Evolutionary conservation across 2,113 vertebrate genomes (phyloP), one percentile per base, ranked within the genome.

Genomic region (Sula dactylatra): DNA sequence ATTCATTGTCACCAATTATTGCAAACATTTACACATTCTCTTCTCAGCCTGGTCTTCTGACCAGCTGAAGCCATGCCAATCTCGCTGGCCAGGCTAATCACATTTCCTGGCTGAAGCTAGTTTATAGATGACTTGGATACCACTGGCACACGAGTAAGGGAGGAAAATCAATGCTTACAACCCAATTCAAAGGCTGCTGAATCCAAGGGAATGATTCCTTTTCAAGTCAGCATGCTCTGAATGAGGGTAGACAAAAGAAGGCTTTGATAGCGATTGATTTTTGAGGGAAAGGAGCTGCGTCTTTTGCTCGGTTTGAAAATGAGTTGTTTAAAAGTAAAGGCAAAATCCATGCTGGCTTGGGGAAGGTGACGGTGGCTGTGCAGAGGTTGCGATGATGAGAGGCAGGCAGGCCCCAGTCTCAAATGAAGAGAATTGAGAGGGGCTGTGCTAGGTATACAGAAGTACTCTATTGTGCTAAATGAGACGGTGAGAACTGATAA

Each of bases 371-470:
- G 21, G 88, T 50, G 92, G 70, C 92, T 40, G 82, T 40, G 76
- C 73, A 65, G 50, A 25, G 74, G 78, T 22, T 31, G 73, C 3
- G 9, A 31, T 21, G 77, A 31, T 22, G 88, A 93, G 66, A 71
- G 2, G 16, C 45, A 70, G 88, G 38, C 62, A 58, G 90, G 86
- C 82, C 74, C 21, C 44, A 49, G 16, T 6, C 82, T 50, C 58
- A 96, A 93, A 96, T 96, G 83, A 97, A 55, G 70, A 26, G 88
- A 91, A 93, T 54, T 86, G 83, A 97, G 96, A 94, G 88, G 78
- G 73, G 83, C 88, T 74, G 94, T 74, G 88, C 82, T 86, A 88
- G 56, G 44, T 44, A 36, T 15, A 71, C 54, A 74, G 82, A n/a
- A 94, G 82, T 50, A 56, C 79, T 88, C 47, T 78, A 32, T 62